phyloP scores from a whole-genome alignment of 2,113 vertebrate genomes.

The Dromas ardeola region DNA sequence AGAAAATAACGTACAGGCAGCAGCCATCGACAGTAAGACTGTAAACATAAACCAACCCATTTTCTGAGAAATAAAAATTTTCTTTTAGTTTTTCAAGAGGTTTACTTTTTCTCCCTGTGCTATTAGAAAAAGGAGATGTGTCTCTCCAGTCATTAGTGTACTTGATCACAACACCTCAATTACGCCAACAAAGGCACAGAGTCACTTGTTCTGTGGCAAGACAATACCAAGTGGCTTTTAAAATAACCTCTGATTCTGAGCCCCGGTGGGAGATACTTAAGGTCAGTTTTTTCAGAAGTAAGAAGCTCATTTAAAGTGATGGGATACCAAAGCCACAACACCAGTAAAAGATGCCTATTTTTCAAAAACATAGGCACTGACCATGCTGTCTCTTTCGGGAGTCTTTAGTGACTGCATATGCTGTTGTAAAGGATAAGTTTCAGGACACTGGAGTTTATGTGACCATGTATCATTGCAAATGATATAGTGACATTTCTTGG shows the following conservation, averaged over 20 bases:
- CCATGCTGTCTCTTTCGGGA: not conserved
- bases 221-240: not conserved
- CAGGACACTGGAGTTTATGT: not conserved
- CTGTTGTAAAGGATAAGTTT: not conserved
- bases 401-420: not conserved
- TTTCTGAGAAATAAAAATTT: not conserved
- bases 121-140: not conserved
- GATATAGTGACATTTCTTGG: not conserved
- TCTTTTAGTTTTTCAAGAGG: not conserved
- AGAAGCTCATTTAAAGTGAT: not conserved
- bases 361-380: not conserved
- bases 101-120: not conserved
- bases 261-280: not conserved
- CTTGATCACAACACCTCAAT: not conserved
- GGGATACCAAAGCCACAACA: not conserved
- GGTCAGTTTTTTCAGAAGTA: not conserved
- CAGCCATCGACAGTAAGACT: not conserved
- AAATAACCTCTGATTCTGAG: not conserved
- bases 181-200: not conserved
- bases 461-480: not conserved
- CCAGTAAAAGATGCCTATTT: not conserved
- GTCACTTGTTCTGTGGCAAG: not conserved
- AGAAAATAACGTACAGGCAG: not conserved
- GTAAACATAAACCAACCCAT: not conserved
- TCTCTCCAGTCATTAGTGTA: not conserved